A percentile compares a stretch with the other conserved stretches of the same genome.
These are phyloP conservation scores for Hylyphantes graminicola DNA, from an alignment of 1,140 invertebrate species.

Conservation along the genomic window DNA sequence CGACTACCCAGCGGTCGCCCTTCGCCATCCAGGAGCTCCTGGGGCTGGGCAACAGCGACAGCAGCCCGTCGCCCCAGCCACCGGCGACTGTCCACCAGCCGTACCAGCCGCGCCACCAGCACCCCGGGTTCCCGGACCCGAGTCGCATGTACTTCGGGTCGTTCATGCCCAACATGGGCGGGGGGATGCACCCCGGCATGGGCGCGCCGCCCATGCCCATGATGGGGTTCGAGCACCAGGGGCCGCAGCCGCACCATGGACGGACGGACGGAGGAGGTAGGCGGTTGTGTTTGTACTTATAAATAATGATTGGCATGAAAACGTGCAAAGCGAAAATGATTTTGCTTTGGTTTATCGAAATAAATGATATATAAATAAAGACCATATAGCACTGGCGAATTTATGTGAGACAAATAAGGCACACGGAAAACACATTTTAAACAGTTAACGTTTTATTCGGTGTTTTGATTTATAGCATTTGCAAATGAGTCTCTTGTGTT, in stretches of 20 bases:
- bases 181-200: constrained; percentile 26
- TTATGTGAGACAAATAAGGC: too few relatives aligned
- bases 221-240: constrained; percentile 65
- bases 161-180: constrained; percentile 75
- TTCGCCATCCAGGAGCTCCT: constrained; percentile 92
- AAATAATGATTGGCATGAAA: not conserved
- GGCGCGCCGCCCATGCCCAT: constrained; percentile 68
- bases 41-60: constrained; percentile 73
- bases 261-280: constrained; percentile 31
- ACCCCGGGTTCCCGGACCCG: constrained; percentile 67
- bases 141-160: constrained; percentile 69
- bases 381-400: too few relatives aligned
- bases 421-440: too few relatives aligned
- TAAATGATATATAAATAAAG: too few relatives aligned
- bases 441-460: too few relatives aligned
- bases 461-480: too few relatives aligned
- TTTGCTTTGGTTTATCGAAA: too few relatives aligned
- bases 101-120: constrained; percentile 51
- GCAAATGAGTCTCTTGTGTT: too few relatives aligned
- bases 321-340: too few relatives aligned
- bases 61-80: constrained; percentile 12
- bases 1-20: constrained; percentile 78
- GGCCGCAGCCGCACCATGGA: constrained; percentile 25
- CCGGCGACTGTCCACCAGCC: constrained; percentile 34
- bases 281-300: not conserved